Conservation (phyloP, 2,113 vertebrate genomes). For the Dendrocopos noguchii region DNA sequence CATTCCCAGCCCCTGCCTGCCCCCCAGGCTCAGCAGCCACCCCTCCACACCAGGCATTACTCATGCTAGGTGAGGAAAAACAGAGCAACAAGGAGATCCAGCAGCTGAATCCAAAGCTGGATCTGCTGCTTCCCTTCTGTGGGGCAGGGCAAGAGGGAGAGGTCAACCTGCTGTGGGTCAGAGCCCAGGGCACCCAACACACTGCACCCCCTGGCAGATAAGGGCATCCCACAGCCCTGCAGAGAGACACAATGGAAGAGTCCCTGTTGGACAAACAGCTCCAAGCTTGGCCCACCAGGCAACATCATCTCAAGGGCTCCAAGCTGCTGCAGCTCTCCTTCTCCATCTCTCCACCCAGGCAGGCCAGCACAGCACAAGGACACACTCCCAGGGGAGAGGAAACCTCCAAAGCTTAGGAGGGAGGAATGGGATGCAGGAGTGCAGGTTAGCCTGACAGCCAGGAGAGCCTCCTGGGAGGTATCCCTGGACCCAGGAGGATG, state of each 20-base stretch:
- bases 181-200: neutral
- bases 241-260: neutral
- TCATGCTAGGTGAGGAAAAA: neutral
- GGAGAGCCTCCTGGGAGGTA: neutral
- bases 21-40: rapidly evolving
- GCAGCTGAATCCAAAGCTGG: neutral
- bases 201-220: neutral
- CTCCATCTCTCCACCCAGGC: neutral
- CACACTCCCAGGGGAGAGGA: neutral
- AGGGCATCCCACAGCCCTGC: neutral
- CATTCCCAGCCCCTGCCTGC: neutral
- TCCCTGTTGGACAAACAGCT: neutral
- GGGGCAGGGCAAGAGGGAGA: neutral
- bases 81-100: neutral
- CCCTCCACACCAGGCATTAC: neutral
- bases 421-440: neutral
- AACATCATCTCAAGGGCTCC: neutral
- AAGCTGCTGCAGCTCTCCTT: neutral
- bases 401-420: neutral
- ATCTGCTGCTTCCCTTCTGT: neutral
- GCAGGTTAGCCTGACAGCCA: neutral
- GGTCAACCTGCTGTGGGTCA: neutral
- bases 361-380: neutral
- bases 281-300: neutral
- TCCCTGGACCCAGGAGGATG: neutral